phyloP scores from a whole-genome alignment of 2,113 vertebrate species.

The Meriones unguiculatus region DNA sequence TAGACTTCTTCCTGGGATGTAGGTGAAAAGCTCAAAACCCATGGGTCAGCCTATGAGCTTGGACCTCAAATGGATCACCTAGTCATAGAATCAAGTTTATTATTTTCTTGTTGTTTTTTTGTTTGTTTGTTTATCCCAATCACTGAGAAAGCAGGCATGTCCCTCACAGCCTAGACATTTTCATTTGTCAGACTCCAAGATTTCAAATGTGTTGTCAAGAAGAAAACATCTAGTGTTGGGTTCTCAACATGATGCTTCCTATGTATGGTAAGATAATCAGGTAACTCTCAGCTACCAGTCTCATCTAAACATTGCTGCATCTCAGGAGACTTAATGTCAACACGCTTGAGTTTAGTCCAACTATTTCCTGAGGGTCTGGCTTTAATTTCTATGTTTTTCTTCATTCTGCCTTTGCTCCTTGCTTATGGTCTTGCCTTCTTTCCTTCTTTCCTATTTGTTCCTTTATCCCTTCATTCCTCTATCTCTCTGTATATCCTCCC shows the following conservation, averaged over 20 bases:
- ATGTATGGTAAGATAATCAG: neutral
- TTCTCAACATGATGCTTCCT: neutral
- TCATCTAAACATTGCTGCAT: neutral
- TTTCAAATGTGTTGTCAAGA: neutral
- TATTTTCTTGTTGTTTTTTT: neutral
- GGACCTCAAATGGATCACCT: neutral
- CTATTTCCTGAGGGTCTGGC: neutral
- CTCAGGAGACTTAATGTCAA: constrained; percentile 12
- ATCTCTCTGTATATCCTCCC: fast-evolving
- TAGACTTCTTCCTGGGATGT: neutral
- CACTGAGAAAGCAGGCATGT: neutral
- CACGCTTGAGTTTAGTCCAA: neutral
- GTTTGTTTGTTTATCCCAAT: neutral
- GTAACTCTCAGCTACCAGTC: neutral
- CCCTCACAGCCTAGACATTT: neutral
- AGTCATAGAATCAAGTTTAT: neutral
- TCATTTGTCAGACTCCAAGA: neutral
- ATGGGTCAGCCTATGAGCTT: neutral
- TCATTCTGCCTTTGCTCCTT: too few species aligned
- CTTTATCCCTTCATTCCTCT: too few species aligned
- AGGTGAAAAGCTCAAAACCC: neutral
- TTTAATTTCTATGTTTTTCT: neutral
- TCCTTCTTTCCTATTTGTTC: neutral
- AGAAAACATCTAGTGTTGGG: neutral
- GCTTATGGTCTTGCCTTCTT: neutral